These are phyloP conservation scores for Sipha flava DNA, from an alignment of 1,140 invertebrate species.

Conservation along the genomic window DNA sequence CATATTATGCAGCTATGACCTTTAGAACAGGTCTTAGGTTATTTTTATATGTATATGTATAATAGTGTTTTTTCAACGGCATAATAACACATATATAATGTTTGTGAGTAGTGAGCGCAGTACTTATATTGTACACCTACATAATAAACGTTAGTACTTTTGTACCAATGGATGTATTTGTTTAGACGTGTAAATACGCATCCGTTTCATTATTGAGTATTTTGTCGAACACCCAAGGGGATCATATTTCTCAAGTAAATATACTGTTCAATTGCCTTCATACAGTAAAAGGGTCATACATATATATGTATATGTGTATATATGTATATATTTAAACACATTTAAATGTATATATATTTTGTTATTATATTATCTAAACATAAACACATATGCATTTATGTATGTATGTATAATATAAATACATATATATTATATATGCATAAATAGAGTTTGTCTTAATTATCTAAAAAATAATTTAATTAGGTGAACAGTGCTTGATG, in stretches of 20 bases:
- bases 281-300: neutral
- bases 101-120: neutral
- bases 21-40: conserved; percentile 19
- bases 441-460: too few relatives aligned
- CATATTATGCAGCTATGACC: neutral
- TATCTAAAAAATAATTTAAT: too few relatives aligned
- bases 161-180: neutral
- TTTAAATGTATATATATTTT: too few relatives aligned
- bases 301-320: neutral
- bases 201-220: neutral
- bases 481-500: too few relatives aligned
- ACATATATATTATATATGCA: too few relatives aligned
- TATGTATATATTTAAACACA: neutral
- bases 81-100: neutral
- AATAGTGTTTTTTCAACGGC: conserved; percentile 1
- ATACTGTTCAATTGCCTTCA: neutral
- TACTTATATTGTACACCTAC: neutral
- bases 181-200: conserved; percentile 1
- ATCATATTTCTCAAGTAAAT: neutral
- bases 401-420: too few relatives aligned
- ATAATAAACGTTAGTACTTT: too few relatives aligned
- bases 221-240: conserved; percentile 6
- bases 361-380: too few relatives aligned
- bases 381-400: too few relatives aligned
- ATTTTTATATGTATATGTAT: neutral